Percentiles rank a stretch among this genome's conserved stretches.
Conservation (phyloP, 1,140 invertebrate species). For the Tetragonula clypearis region DNA sequence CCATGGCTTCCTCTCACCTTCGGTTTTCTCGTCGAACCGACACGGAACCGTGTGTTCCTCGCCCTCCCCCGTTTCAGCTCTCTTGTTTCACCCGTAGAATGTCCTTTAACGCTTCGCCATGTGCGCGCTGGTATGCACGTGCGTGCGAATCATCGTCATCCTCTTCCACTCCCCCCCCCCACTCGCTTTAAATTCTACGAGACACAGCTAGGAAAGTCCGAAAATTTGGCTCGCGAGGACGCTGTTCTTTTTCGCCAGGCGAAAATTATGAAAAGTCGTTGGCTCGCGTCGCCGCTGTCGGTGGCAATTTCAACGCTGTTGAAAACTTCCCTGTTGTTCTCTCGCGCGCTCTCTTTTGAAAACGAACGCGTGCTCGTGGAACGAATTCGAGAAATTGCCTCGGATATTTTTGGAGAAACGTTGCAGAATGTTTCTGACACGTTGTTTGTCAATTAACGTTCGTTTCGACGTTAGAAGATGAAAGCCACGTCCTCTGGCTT, state of each 20-base stretch:
- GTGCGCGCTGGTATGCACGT: not conserved
- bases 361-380: too few species aligned
- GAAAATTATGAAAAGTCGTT: slow-evolving; percentile 13
- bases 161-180: too few species aligned
- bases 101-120: slow-evolving; percentile 22
- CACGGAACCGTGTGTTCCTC: not conserved
- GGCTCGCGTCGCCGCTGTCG: not conserved
- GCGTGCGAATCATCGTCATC: not conserved
- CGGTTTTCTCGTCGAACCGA: not conserved
- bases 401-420: not conserved
- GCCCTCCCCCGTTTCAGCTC: slow-evolving; percentile 28
- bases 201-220: not conserved
- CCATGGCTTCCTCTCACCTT: not conserved
- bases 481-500: not conserved
- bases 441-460: not conserved
- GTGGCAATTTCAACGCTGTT: not conserved
- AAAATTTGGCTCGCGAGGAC: not conserved
- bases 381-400: not conserved
- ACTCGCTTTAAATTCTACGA: not conserved
- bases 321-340: slow-evolving; percentile 3
- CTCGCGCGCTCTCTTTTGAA: not conserved
- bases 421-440: not conserved
- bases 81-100: slow-evolving; percentile 41
- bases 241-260: not conserved
- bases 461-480: not conserved